phyloP scores from a whole-genome alignment of 2,888 invertebrate species.

The Strigamia crassipes region DNA sequence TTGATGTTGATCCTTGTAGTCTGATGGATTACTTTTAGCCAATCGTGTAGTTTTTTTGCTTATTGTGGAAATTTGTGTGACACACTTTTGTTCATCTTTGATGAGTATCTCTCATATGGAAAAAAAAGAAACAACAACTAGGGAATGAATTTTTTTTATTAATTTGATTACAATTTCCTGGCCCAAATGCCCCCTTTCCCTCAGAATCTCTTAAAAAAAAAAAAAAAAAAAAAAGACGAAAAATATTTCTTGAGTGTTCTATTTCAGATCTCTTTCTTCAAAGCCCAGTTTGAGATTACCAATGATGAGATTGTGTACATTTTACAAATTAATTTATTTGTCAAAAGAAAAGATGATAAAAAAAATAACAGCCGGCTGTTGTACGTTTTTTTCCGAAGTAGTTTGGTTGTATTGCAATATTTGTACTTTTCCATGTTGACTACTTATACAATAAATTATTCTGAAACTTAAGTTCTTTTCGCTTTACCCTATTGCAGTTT shows the following conservation, averaged over 20 bases:
- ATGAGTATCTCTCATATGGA: constrained; percentile 43
- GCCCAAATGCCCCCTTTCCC: constrained; percentile 44
- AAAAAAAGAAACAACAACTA: constrained; percentile 74
- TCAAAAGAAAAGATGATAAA: constrained; percentile 38
- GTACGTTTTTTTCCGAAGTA: constrained; percentile 53
- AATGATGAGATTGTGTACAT: constrained; percentile 45
- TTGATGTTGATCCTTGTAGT: constrained; percentile 39
- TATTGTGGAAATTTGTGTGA: constrained; percentile 39
- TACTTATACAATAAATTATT: constrained; percentile 66
- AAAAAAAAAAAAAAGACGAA: constrained; percentile 18
- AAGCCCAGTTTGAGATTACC: constrained; percentile 45
- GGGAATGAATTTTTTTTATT: constrained; percentile 55
- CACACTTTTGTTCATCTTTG: constrained; percentile 23
- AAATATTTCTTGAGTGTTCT: constrained; percentile 37
- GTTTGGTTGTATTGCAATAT: constrained; percentile 66
- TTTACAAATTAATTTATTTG: constrained; percentile 41
- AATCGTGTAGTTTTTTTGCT: constrained; percentile 42
- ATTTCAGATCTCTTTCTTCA: constrained; percentile 42
- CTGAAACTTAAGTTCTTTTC: constrained; percentile 47
- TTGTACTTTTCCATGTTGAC: constrained; percentile 69
- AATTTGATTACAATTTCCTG: constrained; percentile 38
- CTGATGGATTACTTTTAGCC: constrained; percentile 42
- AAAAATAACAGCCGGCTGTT: constrained; percentile 47
- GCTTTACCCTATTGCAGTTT: constrained; percentile 19
- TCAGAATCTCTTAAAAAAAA: constrained; percentile 32